Evolutionary conservation across 1,140 invertebrate species (phyloP), one percentile per base, ranked within the genome.

Genomic region (Armadillidium nasatum): DNA sequence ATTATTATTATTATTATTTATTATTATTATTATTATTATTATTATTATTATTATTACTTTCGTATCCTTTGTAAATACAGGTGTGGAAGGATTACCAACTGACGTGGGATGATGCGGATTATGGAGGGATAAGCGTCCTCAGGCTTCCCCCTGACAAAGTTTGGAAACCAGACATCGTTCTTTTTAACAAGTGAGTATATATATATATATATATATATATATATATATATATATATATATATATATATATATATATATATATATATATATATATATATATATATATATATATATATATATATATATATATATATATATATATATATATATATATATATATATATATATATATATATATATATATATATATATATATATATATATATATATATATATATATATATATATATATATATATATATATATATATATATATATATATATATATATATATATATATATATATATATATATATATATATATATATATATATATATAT

Each of bases 121-220:
- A 99, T 83, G 96, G 97, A 71, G 95, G 96, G 68, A 99, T 99
- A 79, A 91, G 91, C 44, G 94, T 97, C 22, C 89, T 99, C 50
- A 90, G 97, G 79, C 89, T 99, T 79, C 94, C 95, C 23, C 96
- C 96, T 22, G 96, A 99, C 85, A 98, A 98, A 90, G 96, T 99
- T 74, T 99, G 97, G 97, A 97, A 97, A 85, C 97, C 98, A 6
- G 98, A 99, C 85, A 98, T 99, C 82, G 97, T 99, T 45, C 89
- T 99, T 54, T 99, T 99, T 86, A 99, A 99, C 88, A 99, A 99
- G 96, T 98, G 89, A 90, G 91, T 89, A 3, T 33, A 33, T 33
- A 33, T 33, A 33, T 60, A 60, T 21, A 60, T 21, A 60, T 21
- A 60, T 21, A 60, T 21, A 60, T 21, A 60, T 21, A 60, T 21